Conservation (phyloP, 2,888 invertebrate species). For the Noctua pronuba region DNA sequence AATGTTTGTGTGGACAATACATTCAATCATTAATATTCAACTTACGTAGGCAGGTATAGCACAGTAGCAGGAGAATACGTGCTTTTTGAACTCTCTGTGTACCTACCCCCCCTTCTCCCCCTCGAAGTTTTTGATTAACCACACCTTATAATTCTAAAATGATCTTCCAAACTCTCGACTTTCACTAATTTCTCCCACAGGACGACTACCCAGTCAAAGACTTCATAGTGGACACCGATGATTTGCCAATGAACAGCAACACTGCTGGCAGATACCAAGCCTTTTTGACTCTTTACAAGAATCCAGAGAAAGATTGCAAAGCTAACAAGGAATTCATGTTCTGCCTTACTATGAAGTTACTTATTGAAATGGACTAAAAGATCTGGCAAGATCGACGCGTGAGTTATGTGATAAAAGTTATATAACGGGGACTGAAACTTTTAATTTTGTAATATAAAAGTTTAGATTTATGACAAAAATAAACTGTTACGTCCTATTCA, state of each 20-base stretch:
- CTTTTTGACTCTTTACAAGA: slow-evolving; percentile 69
- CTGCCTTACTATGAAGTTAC: slow-evolving; percentile 73
- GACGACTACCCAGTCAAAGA: slow-evolving; percentile 72
- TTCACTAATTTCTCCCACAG: slow-evolving; percentile 62
- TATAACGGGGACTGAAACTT: neutral
- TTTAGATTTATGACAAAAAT: slow-evolving; percentile 7
- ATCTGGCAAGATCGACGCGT: neutral
- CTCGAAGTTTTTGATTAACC: neutral
- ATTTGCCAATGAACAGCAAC: slow-evolving; percentile 73
- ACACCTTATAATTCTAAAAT: neutral
- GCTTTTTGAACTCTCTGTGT: too few species aligned
- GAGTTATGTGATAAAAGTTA: neutral
- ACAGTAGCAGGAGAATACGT: too few species aligned
- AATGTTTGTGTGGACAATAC: too few species aligned
- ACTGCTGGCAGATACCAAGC: slow-evolving; percentile 75
- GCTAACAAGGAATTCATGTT: slow-evolving; percentile 66
- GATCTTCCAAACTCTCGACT: neutral
- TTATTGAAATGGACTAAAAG: slow-evolving; percentile 71
- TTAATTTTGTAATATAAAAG: neutral
- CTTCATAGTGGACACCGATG: slow-evolving; percentile 70
- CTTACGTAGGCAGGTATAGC: too few species aligned
- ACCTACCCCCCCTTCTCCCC: neutral
- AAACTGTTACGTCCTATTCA: slow-evolving; percentile 4
- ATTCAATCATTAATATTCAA: too few species aligned
- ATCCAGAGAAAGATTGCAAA: slow-evolving; percentile 69